These are phyloP conservation scores for Arnoldichthys spilopterus DNA, from an alignment of 2,797 vertebrate genomes.

Conservation along the genomic window DNA sequence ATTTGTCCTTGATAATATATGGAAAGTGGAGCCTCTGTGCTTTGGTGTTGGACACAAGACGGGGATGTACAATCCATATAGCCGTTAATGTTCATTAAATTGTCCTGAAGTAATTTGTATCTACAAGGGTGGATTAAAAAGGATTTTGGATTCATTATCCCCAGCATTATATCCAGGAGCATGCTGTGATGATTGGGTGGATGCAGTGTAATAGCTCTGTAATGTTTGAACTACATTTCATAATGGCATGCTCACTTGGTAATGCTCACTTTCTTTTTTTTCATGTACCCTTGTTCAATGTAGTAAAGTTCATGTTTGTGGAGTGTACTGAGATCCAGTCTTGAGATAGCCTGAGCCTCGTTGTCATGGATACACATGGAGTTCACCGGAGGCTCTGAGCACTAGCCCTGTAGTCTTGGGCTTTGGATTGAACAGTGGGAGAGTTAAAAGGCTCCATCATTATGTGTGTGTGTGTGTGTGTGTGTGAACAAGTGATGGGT, in stretches of 20 bases:
- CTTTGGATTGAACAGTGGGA: conserved; percentile 44
- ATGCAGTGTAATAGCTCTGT: conserved; percentile 6
- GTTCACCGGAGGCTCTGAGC: conserved; percentile 24
- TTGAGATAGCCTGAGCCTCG: conserved; percentile 34
- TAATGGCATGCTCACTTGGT: not conserved
- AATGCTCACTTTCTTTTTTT: conserved; percentile 8
- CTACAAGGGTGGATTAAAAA: not conserved
- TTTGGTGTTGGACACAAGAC: not conserved
- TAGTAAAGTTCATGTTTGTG: conserved; percentile 47
- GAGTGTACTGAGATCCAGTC: conserved; percentile 40
- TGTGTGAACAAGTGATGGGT: conserved; percentile 24
- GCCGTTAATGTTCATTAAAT: not conserved
- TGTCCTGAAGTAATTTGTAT: not conserved
- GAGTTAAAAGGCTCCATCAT: conserved; percentile 34
- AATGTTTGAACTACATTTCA: conserved; percentile 9
- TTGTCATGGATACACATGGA: conserved; percentile 54
- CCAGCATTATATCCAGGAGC: not conserved
- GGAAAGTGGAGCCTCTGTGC: not conserved
- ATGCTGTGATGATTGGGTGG: conserved; percentile 4
- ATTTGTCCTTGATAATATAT: not conserved
- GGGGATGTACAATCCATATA: not conserved
- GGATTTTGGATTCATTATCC: not conserved
- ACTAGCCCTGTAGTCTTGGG: conserved; percentile 17
- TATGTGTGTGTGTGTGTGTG: conserved; percentile 15
- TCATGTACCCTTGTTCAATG: not conserved